These are phyloP conservation scores for Cavia aperea DNA, from an alignment of 2,113 vertebrate genomes.

Conservation along the genomic window DNA sequence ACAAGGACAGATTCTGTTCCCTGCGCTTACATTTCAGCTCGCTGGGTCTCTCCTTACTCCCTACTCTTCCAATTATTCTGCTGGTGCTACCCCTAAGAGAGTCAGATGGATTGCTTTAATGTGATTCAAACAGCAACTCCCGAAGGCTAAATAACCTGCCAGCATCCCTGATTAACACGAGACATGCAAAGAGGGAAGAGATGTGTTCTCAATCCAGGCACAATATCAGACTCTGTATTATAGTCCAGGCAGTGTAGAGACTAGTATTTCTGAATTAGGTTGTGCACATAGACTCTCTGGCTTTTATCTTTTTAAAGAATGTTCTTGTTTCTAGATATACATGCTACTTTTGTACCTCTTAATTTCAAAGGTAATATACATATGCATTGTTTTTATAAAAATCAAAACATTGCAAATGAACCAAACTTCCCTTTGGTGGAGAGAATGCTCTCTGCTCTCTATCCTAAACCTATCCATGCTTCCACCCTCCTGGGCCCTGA, in stretches of 20 bases:
- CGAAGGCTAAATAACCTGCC: background rate
- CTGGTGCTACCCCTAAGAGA: background rate
- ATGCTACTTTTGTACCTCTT: background rate
- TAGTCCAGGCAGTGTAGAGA: background rate
- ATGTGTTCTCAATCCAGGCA: background rate
- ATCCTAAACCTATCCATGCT: background rate
- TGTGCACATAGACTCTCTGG: background rate
- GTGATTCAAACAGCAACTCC: background rate
- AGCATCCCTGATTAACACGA: background rate
- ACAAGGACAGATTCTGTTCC: background rate
- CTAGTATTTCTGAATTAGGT: background rate
- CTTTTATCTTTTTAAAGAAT: background rate
- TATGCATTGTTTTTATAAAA: background rate
- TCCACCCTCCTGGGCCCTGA: background rate
- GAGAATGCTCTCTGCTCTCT: background rate
- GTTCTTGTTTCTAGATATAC: background rate
- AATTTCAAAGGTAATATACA: background rate
- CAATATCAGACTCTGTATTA: background rate
- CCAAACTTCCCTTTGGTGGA: background rate
- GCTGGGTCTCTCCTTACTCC: accelerated
- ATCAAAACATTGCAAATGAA: background rate
- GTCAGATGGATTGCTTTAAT: background rate
- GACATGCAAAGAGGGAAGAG: background rate
- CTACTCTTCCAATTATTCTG: background rate
- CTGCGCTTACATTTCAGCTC: background rate